A percentile compares a stretch with the other conserved stretches of the same genome.
Conservation (phyloP, 1,140 invertebrate genomes). For the Caenorhabditis brenneri region DNA sequence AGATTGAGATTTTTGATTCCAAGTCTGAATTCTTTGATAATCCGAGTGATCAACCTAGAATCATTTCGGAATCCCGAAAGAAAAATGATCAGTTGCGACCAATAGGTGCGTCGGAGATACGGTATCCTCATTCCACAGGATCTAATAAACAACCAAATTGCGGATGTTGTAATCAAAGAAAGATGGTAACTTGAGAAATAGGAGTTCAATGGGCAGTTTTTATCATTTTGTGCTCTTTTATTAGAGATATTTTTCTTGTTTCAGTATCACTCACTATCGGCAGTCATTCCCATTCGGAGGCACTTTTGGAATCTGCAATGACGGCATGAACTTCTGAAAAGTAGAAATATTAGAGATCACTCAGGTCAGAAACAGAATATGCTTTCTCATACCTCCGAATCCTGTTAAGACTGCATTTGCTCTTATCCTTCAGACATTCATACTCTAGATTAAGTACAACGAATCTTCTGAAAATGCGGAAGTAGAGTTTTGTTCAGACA, state of each 20-base stretch:
- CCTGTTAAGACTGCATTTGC: slow-evolving; percentile 1
- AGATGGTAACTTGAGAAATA: not conserved
- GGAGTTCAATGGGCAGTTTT: no score
- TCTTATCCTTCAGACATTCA: slow-evolving; percentile 14
- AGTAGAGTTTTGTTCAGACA: not conserved
- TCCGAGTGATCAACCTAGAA: no score
- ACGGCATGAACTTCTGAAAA: slow-evolving; percentile 25
- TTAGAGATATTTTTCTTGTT: no score
- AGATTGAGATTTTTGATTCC: no score
- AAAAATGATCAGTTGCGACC: not conserved
- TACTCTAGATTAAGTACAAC: slow-evolving; percentile 23
- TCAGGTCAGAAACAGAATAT: not conserved
- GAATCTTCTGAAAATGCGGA: slow-evolving; percentile 23
- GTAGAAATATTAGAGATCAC: not conserved
- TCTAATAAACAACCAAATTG: no score
- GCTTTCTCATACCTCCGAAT: not conserved
- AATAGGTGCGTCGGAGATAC: not conserved
- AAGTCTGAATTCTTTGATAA: no score
- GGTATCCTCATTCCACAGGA: not conserved
- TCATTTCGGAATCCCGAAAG: no score
- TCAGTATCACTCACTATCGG: not conserved
- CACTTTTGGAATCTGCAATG: slow-evolving; percentile 35
- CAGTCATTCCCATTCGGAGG: not conserved
- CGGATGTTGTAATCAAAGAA: no score
- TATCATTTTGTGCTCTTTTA: no score